Percentiles rank a stretch among this genome's conserved stretches.
These are phyloP conservation scores for Spheniscus mendiculus DNA, from an alignment of 2,113 vertebrate genomes.

Conservation along the genomic window DNA sequence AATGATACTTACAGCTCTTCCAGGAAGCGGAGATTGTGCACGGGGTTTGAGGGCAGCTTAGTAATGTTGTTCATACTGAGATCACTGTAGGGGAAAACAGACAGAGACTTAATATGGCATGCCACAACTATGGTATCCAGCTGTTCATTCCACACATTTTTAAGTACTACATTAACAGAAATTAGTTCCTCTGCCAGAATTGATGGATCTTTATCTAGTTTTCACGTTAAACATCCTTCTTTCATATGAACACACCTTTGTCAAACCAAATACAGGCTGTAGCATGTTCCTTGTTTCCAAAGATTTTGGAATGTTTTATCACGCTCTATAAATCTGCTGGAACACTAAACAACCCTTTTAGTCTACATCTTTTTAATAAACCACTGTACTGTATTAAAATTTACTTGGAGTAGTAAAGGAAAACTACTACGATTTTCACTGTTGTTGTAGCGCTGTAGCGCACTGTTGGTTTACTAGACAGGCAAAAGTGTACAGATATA, in stretches of 20 bases:
- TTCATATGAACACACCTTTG: not conserved
- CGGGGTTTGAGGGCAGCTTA: conserved; percentile 76
- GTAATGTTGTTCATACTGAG: conserved; percentile 97
- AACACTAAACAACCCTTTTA: not conserved
- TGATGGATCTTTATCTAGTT: conserved; percentile 58
- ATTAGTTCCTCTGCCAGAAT: conserved; percentile 47
- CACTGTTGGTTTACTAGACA: not conserved
- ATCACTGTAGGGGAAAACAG: conserved; percentile 83
- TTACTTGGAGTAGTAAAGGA: not conserved
- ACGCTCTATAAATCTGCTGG: conserved; percentile 7
- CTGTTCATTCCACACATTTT: conserved; percentile 71
- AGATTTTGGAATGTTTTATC: conserved; percentile 32
- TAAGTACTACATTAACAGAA: conserved; percentile 54
- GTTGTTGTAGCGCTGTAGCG: not conserved
- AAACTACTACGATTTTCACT: not conserved
- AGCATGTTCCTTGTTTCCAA: not conserved
- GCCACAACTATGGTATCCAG: conserved; percentile 64
- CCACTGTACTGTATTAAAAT: not conserved
- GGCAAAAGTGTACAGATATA: not conserved
- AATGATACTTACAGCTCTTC: conserved; percentile 91
- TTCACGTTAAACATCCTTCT: conserved; percentile 9
- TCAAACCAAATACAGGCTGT: conserved; percentile 9
- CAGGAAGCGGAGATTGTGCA: conserved; percentile 87
- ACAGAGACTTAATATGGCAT: conserved; percentile 63
- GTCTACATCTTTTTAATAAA: not conserved